phyloP scores from a whole-genome alignment of 2,888 invertebrate genomes.

The Pristionchus entomophagus region DNA sequence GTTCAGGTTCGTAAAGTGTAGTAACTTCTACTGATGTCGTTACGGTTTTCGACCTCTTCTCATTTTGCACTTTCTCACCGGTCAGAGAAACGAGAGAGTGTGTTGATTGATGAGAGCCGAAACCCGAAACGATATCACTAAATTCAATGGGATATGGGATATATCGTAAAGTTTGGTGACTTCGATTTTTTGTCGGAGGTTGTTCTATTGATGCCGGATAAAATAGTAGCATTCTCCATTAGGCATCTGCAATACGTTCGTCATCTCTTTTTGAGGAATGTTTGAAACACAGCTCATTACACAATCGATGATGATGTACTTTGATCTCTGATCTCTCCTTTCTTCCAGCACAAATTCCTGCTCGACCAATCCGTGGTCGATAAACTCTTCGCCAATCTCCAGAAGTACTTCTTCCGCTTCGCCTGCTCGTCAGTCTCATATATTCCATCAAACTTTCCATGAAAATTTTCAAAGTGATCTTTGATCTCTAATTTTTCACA shows the following conservation, averaged over 20 bases:
- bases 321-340: background rate
- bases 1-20: constrained; percentile 17
- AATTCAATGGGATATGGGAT: no score
- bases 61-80: background rate
- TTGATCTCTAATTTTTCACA: background rate
- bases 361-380: constrained; percentile 17
- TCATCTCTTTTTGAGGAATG: no score
- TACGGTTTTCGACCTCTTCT: no score
- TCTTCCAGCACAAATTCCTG: constrained; percentile 46
- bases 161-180: background rate
- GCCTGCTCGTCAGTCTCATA: constrained; percentile 25
- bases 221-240: no score
- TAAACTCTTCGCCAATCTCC: background rate
- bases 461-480: background rate
- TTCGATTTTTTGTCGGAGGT: background rate
- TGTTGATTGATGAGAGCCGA: no score
- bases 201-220: background rate
- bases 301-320: no score
- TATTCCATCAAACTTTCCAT: background rate
- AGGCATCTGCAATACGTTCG: no score
- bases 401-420: constrained; percentile 1
- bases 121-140: no score
- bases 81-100: no score
- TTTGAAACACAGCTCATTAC: no score
- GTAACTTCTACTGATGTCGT: no score